Base-by-base conservation (phyloP, 2,888 invertebrate species). In the Erebia palarica region DNA sequence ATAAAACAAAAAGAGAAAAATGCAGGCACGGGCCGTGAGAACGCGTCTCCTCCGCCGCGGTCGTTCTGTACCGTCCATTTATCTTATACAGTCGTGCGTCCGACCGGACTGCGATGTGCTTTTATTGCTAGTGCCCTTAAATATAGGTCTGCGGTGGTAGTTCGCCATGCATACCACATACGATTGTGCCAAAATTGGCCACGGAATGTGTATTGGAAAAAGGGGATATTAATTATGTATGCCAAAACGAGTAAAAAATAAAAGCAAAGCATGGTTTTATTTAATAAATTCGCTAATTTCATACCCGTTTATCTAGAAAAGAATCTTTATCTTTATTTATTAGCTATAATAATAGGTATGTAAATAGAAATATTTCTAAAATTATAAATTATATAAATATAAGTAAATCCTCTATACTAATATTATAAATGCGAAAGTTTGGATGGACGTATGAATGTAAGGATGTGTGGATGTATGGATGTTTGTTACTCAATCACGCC, bases 1-100 rank as follows among this genome's bases (percentile, higher is more conserved):
- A 87, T 84, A 86, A 87, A 89, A 90, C 84, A 92, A 92, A 92
- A 91, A 91, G 84, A 89, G 87, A 82, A 84, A 85, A 85, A 84
- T 84, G 83, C 86, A 85, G 86, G 89, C 89, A 88, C 91, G 91
- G 92, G 91, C 92, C 92, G 92, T 92, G 92, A 92, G 92, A 92
- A 92, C 90, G 88, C 87, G 88, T 88, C 90, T 89, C 87, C 87
- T 86, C 82, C 82, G 83, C 79, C 83, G 82, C 83, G 85, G 82
- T 79, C 82, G 83, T 82, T 80, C 81, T 81, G 83, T 81, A 81
- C 86, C 88, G 84, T 86, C 88, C 92, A 92, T 93, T 93, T 92
- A 93, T 92, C 92, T 91, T 89, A 87, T 86, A 91, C 87, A 86
- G 91, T 92, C 92, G 92, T 92, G 92, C 89, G 89, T 90, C 47